Evolutionary conservation across 2,888 invertebrate genomes (phyloP).

Genomic region (Hydrotaea diabolus): DNA sequence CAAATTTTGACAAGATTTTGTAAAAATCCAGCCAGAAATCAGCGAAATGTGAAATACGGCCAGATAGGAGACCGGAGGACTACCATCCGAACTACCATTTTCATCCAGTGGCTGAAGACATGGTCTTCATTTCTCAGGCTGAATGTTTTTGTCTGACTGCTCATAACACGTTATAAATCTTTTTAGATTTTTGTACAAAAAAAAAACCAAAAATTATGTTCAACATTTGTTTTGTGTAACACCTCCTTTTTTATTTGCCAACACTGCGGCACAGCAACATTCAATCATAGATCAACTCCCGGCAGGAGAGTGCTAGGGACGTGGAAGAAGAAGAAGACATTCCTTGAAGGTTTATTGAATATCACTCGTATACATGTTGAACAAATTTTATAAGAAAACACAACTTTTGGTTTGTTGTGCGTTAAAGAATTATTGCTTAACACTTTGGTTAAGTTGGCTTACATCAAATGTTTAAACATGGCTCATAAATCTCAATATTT

Average conservation of each 20-base stretch:
- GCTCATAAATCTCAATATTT: constrained; percentile 77
- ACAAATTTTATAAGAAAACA: constrained; percentile 29
- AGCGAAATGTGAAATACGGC: background rate
- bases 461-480: constrained; percentile 78
- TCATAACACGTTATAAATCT: constrained; percentile 39
- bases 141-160: background rate
- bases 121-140: background rate
- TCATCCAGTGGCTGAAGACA: background rate
- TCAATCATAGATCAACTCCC: background rate
- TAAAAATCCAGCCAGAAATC: background rate
- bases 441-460: constrained; percentile 68
- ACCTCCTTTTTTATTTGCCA: constrained; percentile 37
- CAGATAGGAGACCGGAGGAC: background rate
- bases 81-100: background rate
- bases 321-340: background rate
- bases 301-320: background rate
- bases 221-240: constrained; percentile 61
- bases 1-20: background rate
- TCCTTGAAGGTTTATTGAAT: background rate
- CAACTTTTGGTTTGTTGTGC: constrained; percentile 3
- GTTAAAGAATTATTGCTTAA: constrained; percentile 66
- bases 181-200: constrained; percentile 34
- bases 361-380: background rate
- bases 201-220: constrained; percentile 48
- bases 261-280: background rate